Percentiles rank a stretch among this genome's conserved stretches.
Evolutionary conservation across 92 coral and sea anemone species (phyloP).

Genomic region (Pocillopora grandis): DNA sequence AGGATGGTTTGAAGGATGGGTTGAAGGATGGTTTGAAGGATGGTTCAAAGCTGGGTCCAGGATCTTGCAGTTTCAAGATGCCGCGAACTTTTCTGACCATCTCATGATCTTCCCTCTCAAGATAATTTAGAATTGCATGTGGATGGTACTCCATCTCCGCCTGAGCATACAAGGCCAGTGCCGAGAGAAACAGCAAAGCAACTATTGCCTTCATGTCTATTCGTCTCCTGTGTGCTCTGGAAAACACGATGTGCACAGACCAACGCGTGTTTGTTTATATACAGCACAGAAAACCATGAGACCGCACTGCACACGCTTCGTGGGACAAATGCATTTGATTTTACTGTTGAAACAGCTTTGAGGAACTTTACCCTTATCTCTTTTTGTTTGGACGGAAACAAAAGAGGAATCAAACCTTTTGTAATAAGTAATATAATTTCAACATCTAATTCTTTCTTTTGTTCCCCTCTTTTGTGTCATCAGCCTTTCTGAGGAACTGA

Average conservation of each 20-base stretch:
- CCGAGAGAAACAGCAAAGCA: constrained; percentile 30
- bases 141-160: constrained; percentile 33
- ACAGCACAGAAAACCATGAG: neutral
- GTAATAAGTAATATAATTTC: too few relatives aligned
- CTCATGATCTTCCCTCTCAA: constrained; percentile 31
- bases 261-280: constrained; percentile 1
- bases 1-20: neutral
- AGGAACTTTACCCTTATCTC: neutral
- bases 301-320: constrained; percentile 3
- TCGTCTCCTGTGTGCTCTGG: neutral
- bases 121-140: constrained; percentile 34
- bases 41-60: neutral
- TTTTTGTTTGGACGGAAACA: neutral
- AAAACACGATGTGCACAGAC: constrained; percentile 23
- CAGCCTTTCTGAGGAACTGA: too few relatives aligned
- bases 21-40: neutral
- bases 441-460: too few relatives aligned
- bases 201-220: constrained; percentile 24
- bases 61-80: neutral
- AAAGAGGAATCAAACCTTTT: neutral
- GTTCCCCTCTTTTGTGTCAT: too few relatives aligned
- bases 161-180: constrained; percentile 2
- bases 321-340: neutral
- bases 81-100: constrained; percentile 32
- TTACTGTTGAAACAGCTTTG: constrained; percentile 25